phyloP scores from a whole-genome alignment of 2,797 vertebrate genomes.

The Enteromius unitaeniatus region DNA sequence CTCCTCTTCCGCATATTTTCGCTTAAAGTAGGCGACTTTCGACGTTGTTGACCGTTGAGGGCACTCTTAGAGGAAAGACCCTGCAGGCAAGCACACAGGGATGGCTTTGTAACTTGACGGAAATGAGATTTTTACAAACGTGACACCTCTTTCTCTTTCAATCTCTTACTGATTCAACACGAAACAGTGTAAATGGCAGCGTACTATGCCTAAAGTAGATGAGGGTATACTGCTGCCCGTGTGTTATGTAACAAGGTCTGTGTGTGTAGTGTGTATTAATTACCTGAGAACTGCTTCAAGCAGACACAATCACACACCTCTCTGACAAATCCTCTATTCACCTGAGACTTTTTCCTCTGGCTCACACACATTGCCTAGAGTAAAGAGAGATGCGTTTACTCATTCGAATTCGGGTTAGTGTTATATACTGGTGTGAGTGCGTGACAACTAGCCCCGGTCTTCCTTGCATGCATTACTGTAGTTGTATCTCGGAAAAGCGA shows the following conservation, averaged over 20 bases:
- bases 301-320: constrained; percentile 60
- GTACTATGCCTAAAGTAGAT: neutral
- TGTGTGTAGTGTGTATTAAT: constrained; percentile 29
- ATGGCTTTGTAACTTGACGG: neutral
- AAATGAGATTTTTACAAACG: neutral
- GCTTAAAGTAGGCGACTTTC: constrained; percentile 99
- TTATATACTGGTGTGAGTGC: neutral
- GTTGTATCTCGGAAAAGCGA: neutral
- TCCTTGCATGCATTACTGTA: neutral
- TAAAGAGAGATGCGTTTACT: neutral
- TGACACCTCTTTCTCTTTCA: neutral
- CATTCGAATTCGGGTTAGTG: neutral
- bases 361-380: constrained; percentile 69
- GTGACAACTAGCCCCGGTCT: neutral
- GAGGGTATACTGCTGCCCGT: constrained; percentile 1
- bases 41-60: constrained; percentile 90
- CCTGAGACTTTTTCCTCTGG: constrained; percentile 54
- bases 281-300: constrained; percentile 68
- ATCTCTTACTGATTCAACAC: neutral
- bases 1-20: constrained; percentile 99
- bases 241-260: constrained; percentile 36
- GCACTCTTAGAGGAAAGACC: constrained; percentile 68
- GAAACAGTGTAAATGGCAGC: neutral
- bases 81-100: constrained; percentile 38
- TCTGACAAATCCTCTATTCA: constrained; percentile 63